Percentiles rank a stretch among this genome's conserved stretches.
phyloP scores from a whole-genome alignment of 2,113 vertebrate genomes.

The rat (Rattus norvegicus) region DNA sequence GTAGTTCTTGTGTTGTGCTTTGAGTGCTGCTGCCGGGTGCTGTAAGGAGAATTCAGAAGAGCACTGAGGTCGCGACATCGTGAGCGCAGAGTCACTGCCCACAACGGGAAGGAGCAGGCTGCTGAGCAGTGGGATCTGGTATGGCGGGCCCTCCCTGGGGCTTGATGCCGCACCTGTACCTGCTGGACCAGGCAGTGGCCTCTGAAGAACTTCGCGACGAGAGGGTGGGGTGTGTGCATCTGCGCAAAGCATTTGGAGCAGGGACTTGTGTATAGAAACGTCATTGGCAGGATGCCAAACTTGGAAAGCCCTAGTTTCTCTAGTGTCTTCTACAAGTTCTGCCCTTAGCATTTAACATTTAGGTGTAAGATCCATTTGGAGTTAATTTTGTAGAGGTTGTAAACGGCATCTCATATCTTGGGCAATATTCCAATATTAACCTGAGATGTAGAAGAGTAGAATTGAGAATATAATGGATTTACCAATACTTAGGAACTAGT shows the following conservation, averaged over 20 bases:
- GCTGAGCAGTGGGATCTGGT: neutral
- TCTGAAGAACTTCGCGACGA: no score
- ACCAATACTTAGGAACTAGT: neutral
- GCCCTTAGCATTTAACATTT: neutral
- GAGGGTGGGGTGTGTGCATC: no score
- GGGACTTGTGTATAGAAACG: no score
- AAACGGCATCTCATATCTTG: neutral
- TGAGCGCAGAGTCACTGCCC: no score
- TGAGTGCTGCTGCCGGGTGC: no score
- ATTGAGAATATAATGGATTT: neutral
- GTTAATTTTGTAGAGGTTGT: neutral
- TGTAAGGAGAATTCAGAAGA: no score
- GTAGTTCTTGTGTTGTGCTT: no score
- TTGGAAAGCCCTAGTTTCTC: neutral
- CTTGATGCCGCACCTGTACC: no score
- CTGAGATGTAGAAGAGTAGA: neutral
- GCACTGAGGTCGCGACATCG: no score
- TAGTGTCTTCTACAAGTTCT: neutral
- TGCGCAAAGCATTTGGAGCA: no score
- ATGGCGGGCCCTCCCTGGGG: neutral
- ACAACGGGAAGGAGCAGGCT: neutral
- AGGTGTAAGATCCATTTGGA: no score
- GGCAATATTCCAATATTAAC: neutral
- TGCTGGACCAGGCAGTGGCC: no score
- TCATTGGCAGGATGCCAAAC: neutral